These are phyloP conservation scores for Ailurus styani DNA, from an alignment of 2,113 vertebrate genomes.

Conservation along the genomic window DNA sequence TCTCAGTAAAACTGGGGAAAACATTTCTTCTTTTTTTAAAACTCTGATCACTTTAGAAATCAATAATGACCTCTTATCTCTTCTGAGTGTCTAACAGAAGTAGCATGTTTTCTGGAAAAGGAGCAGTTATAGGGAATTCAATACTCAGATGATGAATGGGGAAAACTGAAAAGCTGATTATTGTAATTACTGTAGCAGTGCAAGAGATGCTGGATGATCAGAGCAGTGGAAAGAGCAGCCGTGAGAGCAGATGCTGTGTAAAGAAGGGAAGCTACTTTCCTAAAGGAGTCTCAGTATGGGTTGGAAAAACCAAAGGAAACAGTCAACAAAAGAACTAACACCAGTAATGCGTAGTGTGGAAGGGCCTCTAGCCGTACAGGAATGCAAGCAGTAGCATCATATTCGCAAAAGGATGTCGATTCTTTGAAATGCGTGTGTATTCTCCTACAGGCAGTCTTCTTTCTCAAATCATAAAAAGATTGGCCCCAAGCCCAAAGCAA, in stretches of 20 bases:
- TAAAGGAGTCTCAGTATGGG: not conserved
- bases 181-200: not conserved
- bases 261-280: not conserved
- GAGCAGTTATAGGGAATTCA: not conserved
- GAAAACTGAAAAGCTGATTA: not conserved
- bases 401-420: not conserved
- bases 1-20: not conserved
- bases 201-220: not conserved
- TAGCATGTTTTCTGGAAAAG: slow-evolving; percentile 13
- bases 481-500: not conserved
- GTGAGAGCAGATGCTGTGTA: not conserved
- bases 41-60: slow-evolving; percentile 18
- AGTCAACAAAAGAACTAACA: not conserved
- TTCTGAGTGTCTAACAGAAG: not conserved
- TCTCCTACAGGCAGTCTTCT: not conserved
- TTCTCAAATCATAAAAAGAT: not conserved
- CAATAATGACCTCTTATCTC: not conserved
- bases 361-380: not conserved
- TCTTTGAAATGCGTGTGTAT: not conserved
- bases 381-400: not conserved
- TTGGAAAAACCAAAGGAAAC: not conserved
- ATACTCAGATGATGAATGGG: not conserved
- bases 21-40: not conserved
- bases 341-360: not conserved
- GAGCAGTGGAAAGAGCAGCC: not conserved